A percentile compares a stretch with the other conserved stretches of the same genome.
phyloP scores from a whole-genome alignment of 1,140 invertebrate genomes.

The Epicauta chinensis region DNA sequence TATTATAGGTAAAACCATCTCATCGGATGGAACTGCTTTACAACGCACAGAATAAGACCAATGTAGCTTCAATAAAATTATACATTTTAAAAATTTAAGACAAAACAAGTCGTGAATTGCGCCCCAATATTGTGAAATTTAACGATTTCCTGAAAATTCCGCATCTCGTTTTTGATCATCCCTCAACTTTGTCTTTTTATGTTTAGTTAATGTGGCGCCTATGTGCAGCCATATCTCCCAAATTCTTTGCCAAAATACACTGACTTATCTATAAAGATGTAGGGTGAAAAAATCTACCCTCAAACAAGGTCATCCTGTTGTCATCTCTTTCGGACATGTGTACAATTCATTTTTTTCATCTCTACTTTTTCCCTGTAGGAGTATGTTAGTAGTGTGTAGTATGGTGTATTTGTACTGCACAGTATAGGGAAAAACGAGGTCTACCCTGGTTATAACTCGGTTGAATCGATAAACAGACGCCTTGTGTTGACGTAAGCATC shows the following conservation, averaged over 20 bases:
- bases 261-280: slow-evolving; percentile 33
- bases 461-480: slow-evolving; percentile 42
- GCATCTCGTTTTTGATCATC: too few species aligned
- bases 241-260: slow-evolving; percentile 36
- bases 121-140: too few species aligned
- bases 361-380: slow-evolving; percentile 11
- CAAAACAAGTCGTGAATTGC: too few species aligned
- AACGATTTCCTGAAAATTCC: too few species aligned
- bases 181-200: neutral
- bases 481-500: slow-evolving; percentile 38
- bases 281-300: slow-evolving; percentile 32
- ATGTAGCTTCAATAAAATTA: too few species aligned
- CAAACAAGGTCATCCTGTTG: slow-evolving; percentile 31
- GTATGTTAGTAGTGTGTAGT: neutral
- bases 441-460: slow-evolving; percentile 30
- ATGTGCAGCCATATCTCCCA: slow-evolving; percentile 30
- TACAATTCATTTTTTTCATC: neutral
- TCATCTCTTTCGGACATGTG: neutral
- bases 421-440: slow-evolving; percentile 22
- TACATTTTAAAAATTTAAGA: too few species aligned
- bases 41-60: too few species aligned
- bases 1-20: too few species aligned
- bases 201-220: slow-evolving; percentile 34
- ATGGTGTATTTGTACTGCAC: slow-evolving; percentile 1
- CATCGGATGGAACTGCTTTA: too few species aligned